Base-by-base conservation (phyloP, 2,888 invertebrate genomes). In the Drosophila mettleri region DNA sequence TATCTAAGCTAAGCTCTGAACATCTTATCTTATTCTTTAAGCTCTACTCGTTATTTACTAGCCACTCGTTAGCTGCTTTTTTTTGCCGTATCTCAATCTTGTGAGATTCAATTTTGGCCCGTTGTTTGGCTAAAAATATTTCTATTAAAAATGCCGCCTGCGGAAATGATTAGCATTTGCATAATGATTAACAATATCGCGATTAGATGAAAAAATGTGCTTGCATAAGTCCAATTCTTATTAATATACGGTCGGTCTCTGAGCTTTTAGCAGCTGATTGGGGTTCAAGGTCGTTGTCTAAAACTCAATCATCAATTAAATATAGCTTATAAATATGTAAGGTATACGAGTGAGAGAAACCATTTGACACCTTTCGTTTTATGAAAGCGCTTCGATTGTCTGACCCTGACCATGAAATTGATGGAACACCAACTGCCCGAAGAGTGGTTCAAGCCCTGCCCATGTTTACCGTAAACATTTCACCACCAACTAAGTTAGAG, bases 101-200 rank as follows among this genome's bases (percentile, higher is more conserved):
- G 16, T 4, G 18, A 22, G 16, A 14, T 33, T 48, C 22, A 16
- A 34, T 49, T 12, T 36, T 51, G 10, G 34, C 29, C 24, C 18
- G 18, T 14, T 48, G 12, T 9, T 54, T 18, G 41, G 24, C 49
- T 51, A 68, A 61, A 20, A 34, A 18, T 46, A n/a, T 18, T 18
- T 2, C 20, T 31, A 51, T 64, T 54, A 34, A 52, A 60, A 68
- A 49, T 38, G 48, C 70, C 64, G 62, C 60, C 45, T 27, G 71
- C 70, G 78, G 79, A 79, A 79, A 79, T 79, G 59, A 79, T 79
- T 79, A 70, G 69, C 66, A 78, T 75, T 75, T 74, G 55, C 59
- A 58, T 45, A 63, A 71, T 41, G 67, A 51, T 59, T 51, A 31
- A 53, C 58, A 16, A 57, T 41, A 74, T 74, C 61, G 48, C 61